Evolutionary conservation across 2,888 invertebrate genomes (phyloP).

Genomic region (Morinoia aosen): DNA sequence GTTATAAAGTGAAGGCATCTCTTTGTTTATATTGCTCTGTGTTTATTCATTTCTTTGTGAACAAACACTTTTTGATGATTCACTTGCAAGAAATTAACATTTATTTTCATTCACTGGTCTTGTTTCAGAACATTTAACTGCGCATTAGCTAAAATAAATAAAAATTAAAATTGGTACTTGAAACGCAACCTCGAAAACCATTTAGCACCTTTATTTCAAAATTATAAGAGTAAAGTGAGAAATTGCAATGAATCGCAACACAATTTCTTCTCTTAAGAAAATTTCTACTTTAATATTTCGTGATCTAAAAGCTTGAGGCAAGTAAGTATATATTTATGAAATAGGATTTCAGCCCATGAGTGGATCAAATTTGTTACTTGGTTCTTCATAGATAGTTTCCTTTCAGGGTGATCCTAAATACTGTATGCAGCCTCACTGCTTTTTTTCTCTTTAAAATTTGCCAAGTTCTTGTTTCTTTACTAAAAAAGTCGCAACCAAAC

Average conservation of each 20-base stretch:
- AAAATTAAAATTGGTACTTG: neutral
- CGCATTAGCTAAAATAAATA: neutral
- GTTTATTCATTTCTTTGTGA: too few species aligned
- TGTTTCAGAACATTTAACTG: neutral
- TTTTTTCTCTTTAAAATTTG: too few species aligned
- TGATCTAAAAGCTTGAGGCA: neutral
- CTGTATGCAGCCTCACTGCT: too few species aligned
- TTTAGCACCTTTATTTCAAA: neutral
- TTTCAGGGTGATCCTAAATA: too few species aligned
- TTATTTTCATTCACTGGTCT: too few species aligned
- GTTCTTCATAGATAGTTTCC: too few species aligned
- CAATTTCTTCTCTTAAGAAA: neutral
- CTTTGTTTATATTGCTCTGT: neutral
- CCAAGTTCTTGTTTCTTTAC: too few species aligned
- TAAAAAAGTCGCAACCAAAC: too few species aligned
- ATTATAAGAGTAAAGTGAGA: neutral
- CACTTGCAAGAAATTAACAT: too few species aligned
- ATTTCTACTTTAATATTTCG: neutral
- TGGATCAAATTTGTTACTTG: neutral
- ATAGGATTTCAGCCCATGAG: neutral
- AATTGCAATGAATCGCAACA: neutral
- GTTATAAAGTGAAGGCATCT: neutral
- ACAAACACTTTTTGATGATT: too few species aligned
- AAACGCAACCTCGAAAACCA: neutral
- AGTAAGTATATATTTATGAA: neutral